These are phyloP conservation scores for Eidolon dupreanum DNA, from an alignment of 2,797 vertebrate species.

Conservation along the genomic window DNA sequence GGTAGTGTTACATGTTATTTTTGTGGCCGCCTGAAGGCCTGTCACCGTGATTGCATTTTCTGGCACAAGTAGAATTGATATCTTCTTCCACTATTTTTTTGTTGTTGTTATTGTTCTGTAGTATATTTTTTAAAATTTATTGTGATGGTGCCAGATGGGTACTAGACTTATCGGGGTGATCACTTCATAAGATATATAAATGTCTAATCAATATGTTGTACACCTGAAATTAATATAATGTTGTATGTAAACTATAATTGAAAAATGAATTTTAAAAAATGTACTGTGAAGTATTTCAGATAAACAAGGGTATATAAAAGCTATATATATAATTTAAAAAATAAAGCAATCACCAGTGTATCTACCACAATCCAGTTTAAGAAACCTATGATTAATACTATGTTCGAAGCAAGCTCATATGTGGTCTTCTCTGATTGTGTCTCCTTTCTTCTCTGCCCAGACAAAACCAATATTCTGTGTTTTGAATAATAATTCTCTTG, in stretches of 20 bases:
- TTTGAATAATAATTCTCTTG: neutral
- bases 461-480: neutral
- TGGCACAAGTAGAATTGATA: neutral
- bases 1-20: neutral
- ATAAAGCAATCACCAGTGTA: neutral
- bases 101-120: neutral
- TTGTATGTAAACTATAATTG: neutral
- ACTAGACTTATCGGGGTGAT: neutral
- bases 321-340: neutral
- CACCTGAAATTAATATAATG: neutral
- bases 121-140: neutral
- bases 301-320: neutral
- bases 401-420: neutral
- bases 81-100: neutral
- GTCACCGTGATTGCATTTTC: accelerated
- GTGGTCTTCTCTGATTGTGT: neutral
- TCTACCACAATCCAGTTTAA: neutral
- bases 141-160: neutral
- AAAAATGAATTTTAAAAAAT: neutral
- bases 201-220: neutral
- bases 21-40: neutral
- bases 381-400: neutral
- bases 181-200: too few species aligned
- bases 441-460: neutral
- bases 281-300: neutral